These are phyloP conservation scores for Corbicula japonica DNA, from an alignment of 2,888 invertebrate genomes.

Conservation along the genomic window DNA sequence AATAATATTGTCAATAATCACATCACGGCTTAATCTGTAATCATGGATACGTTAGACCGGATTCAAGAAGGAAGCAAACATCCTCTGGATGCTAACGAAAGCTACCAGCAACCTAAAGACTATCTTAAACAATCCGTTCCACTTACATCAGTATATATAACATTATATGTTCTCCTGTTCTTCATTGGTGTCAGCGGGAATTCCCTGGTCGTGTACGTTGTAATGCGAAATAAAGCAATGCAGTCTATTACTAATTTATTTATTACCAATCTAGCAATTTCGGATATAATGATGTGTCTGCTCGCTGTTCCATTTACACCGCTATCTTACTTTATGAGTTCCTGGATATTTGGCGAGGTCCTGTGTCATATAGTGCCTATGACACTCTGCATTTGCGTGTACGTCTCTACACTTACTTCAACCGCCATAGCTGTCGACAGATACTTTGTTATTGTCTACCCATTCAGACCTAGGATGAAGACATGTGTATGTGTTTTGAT, in stretches of 20 bases:
- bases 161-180: conserved; percentile 93
- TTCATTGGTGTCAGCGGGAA: conserved; percentile 90
- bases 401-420: conserved; percentile 98
- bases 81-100: neutral
- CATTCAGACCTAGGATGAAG: conserved; percentile 97
- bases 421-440: conserved; percentile 99
- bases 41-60: too few species aligned
- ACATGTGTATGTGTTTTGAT: conserved; percentile 94
- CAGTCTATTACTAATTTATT: conserved; percentile 99
- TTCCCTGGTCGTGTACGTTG: conserved; percentile 95
- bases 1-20: too few species aligned
- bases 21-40: too few species aligned
- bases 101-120: neutral
- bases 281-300: conserved; percentile 96
- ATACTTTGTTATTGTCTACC: conserved; percentile 98
- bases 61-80: too few species aligned
- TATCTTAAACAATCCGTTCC: conserved; percentile 62
- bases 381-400: conserved; percentile 94
- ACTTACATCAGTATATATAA: conserved; percentile 77
- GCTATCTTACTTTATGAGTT: conserved; percentile 94
- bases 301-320: conserved; percentile 99
- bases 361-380: conserved; percentile 97
- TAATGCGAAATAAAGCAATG: conserved; percentile 96
- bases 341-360: conserved; percentile 96
- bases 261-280: conserved; percentile 97